Evolutionary conservation across 2,113 vertebrate species (phyloP), one percentile per base, ranked within the genome.

Genomic region (Egretta garzetta): DNA sequence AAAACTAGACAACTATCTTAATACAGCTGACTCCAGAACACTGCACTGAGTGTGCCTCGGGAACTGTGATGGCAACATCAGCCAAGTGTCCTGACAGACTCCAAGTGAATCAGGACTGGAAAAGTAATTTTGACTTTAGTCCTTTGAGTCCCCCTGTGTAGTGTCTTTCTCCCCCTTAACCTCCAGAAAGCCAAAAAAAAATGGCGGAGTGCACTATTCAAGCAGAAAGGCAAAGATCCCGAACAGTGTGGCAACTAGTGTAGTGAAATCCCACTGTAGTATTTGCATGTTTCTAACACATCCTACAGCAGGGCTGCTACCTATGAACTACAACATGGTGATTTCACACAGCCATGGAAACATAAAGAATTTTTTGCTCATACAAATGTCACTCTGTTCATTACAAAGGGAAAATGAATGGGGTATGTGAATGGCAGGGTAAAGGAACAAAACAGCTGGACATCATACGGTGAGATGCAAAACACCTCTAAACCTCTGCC

Each of bases 391-490:
- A 4, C 12, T 66, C 32, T 32, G 39, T 59, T 76, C 33, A 37
- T 67, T 56, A 63, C 6, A 2, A 66, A 60, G 12, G 20, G 50
- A 70, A 86, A 80, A 68, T 30, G 20, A 58, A 72, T 33, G 16
- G 35, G 19, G 12, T 67, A 53, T 55, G 52, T 21, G 35, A 74
- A 70, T 49, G 52, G 49, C 68, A 86, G 50, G 8, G 37, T 37
- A 86, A 70, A 8, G n/a, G 71, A 73, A 96, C 92, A 47, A 94
- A 93, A 80, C 50, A 92, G 37, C 45, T 88, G 92, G 37, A 77
- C 24, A 39, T 93, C 79, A 62, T 21, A 33, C 21, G 22, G 45
- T 10, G 41, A 92, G 41, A 76, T 53, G 58, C 9, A 88, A 74
- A 96, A 83, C 0, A 76, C 9, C n/a, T 73, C 67, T 80, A 70